Conservation (phyloP, 2,888 invertebrate species). For the Camptogramma bilineatum region DNA sequence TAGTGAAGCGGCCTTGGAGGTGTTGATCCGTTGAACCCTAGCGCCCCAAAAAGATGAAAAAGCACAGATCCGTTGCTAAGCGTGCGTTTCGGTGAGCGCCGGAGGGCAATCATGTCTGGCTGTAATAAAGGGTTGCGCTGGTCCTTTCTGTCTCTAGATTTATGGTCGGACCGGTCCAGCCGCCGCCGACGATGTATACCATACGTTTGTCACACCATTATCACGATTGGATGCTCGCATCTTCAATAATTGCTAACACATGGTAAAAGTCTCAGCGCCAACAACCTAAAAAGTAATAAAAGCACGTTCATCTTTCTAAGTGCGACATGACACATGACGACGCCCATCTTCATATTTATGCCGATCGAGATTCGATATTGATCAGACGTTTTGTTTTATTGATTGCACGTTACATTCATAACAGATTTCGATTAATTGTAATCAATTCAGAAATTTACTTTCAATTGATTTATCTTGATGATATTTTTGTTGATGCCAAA, state of each 20-base stretch:
- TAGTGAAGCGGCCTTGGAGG: slow-evolving; percentile 52
- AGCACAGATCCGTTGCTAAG: slow-evolving; percentile 71
- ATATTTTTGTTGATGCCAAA: slow-evolving; percentile 43
- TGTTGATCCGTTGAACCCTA: slow-evolving; percentile 63
- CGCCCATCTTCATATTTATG: slow-evolving; percentile 77
- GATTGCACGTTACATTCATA: slow-evolving; percentile 50
- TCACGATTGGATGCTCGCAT: slow-evolving; percentile 44
- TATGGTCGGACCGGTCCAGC: slow-evolving; percentile 65
- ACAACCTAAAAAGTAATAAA: slow-evolving; percentile 53
- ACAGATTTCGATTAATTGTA: slow-evolving; percentile 57
- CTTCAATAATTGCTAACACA: slow-evolving; percentile 64
- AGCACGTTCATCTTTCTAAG: slow-evolving; percentile 64
- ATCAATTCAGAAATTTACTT: slow-evolving; percentile 43
- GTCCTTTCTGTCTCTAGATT: slow-evolving; percentile 76
- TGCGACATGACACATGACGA: slow-evolving; percentile 68
- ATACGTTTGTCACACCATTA: slow-evolving; percentile 78
- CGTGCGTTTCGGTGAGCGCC: slow-evolving; percentile 76
- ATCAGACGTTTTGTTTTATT: slow-evolving; percentile 51
- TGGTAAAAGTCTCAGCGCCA: slow-evolving; percentile 43
- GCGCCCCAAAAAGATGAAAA: slow-evolving; percentile 61
- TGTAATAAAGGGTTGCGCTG: slow-evolving; percentile 81
- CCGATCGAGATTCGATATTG: slow-evolving; percentile 60
- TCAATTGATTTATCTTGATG: slow-evolving; percentile 45
- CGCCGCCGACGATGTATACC: slow-evolving; percentile 64
- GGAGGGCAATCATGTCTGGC: slow-evolving; percentile 82